Evolutionary conservation across 2,888 invertebrate species (phyloP).

Genomic region (Lithophane ornitopus): DNA sequence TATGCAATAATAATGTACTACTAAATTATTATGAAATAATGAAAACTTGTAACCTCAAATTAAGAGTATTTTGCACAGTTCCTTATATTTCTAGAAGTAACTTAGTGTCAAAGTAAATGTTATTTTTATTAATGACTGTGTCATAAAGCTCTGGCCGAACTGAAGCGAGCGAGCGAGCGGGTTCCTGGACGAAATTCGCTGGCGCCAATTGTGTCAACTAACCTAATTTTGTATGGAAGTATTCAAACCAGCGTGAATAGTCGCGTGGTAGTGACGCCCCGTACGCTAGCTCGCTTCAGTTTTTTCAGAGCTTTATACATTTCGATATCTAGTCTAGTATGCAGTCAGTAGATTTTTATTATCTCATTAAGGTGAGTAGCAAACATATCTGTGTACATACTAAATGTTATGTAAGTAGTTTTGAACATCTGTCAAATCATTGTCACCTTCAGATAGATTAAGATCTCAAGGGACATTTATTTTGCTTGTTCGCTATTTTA

Average conservation of each 20-base stretch:
- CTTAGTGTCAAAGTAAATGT: neutral
- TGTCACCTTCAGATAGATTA: neutral
- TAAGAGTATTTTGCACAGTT: constrained; percentile 32
- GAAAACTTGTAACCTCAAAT: constrained; percentile 11
- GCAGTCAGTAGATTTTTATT: constrained; percentile 35
- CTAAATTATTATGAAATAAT: constrained; percentile 8
- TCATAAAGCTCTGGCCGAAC: neutral
- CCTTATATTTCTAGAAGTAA: constrained; percentile 3
- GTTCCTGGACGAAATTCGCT: neutral
- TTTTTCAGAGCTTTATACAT: constrained; percentile 1
- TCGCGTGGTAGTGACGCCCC: neutral
- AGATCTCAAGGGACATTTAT: neutral
- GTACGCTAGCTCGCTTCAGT: neutral
- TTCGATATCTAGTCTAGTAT: constrained; percentile 20
- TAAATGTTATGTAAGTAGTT: constrained; percentile 30
- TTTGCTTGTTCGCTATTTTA: constrained; percentile 3
- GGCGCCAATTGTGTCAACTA: neutral
- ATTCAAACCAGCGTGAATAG: neutral
- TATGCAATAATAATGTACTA: constrained; percentile 18
- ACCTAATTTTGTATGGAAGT: neutral
- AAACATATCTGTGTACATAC: constrained; percentile 58
- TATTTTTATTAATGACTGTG: neutral
- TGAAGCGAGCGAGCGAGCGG: neutral
- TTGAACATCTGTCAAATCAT: constrained; percentile 9
- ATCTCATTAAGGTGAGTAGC: constrained; percentile 43